Evolutionary conservation across 2,888 invertebrate genomes (phyloP), one percentile per base, ranked within the genome.

Genomic region (Mallateleia sp.): DNA sequence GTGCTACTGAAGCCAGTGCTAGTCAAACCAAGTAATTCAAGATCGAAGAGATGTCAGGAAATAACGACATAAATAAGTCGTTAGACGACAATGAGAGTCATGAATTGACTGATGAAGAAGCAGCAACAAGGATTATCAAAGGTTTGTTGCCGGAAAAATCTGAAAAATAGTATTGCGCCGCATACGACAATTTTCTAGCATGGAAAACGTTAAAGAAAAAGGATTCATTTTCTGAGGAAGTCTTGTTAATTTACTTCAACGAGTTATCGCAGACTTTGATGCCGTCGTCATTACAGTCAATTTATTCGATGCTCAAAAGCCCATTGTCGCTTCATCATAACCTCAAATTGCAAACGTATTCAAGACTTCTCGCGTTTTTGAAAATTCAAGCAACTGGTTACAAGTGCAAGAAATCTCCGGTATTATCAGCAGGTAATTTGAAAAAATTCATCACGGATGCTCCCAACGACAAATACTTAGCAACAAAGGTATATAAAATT

Each of bases 261-360:
- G 32, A 72, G 18, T 32, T 60, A 18, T 45, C 56, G 9, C 18
- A 52, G 22, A 20, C 24, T 52, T 14, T 20, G 2, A 52, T 7
- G 14, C 24, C 69, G 2, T 28, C 71, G 20, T 60, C 60, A 45
- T 60, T 72, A 32, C 60, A 60, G 72, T 74, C 52, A 20, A 74
- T 74, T 50, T 74, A 62, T 24, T 74, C 74, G 14, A 74, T 74
- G 74, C 62, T 74, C n/a, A n/a, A 11, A 74, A 62, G 28, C 1
- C 11, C 14, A 25, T 28, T 8, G 8, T 60, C n/a, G 6, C 22
- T 62, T 8, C 11, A 62, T 9, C 60, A 74, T 62, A 74, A 62
- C 62, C 72, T 72, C 25, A 45, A 72, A 28, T 32, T 60, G 47
- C 7, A 47, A 18, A 20, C 24, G 7, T 72, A 47, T 18, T 7